These are phyloP conservation scores for Dallia pectoralis DNA, from an alignment of 2,797 vertebrate species.

Conservation along the genomic window DNA sequence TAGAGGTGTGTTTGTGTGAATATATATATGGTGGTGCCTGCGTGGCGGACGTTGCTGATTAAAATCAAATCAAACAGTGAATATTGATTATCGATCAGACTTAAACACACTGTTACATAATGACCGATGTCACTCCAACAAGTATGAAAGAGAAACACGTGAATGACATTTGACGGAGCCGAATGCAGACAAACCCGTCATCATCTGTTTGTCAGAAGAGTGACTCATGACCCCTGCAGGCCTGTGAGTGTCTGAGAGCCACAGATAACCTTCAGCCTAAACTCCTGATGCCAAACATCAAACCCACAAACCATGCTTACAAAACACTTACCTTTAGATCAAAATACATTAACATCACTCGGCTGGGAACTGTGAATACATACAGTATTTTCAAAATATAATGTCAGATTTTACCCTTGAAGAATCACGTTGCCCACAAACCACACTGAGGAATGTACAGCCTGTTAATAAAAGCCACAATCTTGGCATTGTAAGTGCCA, in stretches of 20 bases:
- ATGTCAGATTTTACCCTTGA: neutral
- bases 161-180: neutral
- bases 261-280: neutral
- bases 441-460: neutral
- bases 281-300: too few species aligned
- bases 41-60: too few species aligned
- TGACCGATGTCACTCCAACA: neutral
- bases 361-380: too few species aligned
- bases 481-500: too few species aligned
- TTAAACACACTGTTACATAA: neutral
- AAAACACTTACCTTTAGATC: neutral
- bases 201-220: neutral
- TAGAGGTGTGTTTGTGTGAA: too few species aligned
- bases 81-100: neutral
- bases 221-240: conserved; percentile 3
- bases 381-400: neutral
- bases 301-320: neutral
- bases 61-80: neutral
- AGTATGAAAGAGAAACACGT: neutral
- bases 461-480: too few species aligned
- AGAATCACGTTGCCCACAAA: neutral
- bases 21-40: too few species aligned
- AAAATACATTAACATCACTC: neutral
- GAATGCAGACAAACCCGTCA: conserved; percentile 2
- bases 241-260: neutral